Conservation (phyloP, 2,888 invertebrate genomes). For the Tenodera sinensis region DNA sequence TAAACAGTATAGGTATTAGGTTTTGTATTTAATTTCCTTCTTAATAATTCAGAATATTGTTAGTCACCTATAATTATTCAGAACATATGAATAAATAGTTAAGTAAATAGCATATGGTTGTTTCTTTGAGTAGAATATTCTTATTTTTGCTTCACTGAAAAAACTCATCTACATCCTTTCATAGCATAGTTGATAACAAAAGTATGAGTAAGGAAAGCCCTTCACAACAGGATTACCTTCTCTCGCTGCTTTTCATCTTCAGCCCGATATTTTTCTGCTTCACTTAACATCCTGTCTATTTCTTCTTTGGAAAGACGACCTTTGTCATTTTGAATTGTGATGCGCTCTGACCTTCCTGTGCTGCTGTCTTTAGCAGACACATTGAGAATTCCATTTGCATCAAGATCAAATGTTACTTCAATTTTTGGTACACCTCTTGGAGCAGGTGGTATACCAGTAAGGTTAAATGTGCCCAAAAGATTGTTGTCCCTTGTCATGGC, state of each 20-base stretch:
- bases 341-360: conserved; percentile 71
- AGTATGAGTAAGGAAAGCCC: too few relatives aligned
- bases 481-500: conserved; percentile 92
- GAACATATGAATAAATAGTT: too few relatives aligned
- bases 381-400: conserved; percentile 85
- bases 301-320: conserved; percentile 76
- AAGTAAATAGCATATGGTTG: too few relatives aligned
- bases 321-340: conserved; percentile 80
- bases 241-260: conserved; percentile 4
- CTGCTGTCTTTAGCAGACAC: conserved; percentile 56
- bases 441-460: conserved; percentile 80
- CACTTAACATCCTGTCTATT: conserved; percentile 73
- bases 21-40: too few relatives aligned
- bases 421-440: conserved; percentile 77
- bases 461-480: conserved; percentile 73
- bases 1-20: too few relatives aligned
- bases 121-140: too few relatives aligned
- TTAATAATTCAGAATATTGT: too few relatives aligned
- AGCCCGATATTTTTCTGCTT: conserved; percentile 59
- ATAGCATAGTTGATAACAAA: too few relatives aligned
- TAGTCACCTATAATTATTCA: too few relatives aligned
- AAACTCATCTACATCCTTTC: too few relatives aligned
- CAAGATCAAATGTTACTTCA: conserved; percentile 80
- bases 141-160: too few relatives aligned
- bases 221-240: background rate